Evolutionary conservation across 2,888 invertebrate genomes (phyloP).

Genomic region (Nomada ferruginata): DNA sequence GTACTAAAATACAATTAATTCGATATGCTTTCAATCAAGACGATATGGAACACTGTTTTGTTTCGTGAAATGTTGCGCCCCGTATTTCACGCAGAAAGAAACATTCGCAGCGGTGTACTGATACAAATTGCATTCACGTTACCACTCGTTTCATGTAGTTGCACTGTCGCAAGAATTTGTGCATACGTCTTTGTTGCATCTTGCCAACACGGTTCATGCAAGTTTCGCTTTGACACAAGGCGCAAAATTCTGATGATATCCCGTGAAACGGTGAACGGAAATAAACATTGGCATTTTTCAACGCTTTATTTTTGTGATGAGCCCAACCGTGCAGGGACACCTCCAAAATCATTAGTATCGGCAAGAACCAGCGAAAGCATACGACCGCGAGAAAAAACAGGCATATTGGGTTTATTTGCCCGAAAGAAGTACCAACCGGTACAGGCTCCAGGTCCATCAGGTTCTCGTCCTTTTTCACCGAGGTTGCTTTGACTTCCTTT

Average conservation of each 20-base stretch:
- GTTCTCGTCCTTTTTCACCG: slow-evolving; percentile 52
- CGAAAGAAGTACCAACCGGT: slow-evolving; percentile 75
- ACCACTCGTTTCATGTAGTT: slow-evolving; percentile 81
- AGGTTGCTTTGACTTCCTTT: slow-evolving; percentile 73
- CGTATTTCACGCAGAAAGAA: slow-evolving; percentile 7
- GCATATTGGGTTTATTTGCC: slow-evolving; percentile 79
- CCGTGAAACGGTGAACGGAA: slow-evolving; percentile 90
- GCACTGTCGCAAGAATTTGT: slow-evolving; percentile 78
- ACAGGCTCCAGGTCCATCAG: slow-evolving; percentile 71
- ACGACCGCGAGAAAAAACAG: slow-evolving; percentile 77
- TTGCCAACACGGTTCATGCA: slow-evolving; percentile 88
- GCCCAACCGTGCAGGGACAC: slow-evolving; percentile 88
- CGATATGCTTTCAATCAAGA: not conserved
- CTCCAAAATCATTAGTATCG: slow-evolving; percentile 85
- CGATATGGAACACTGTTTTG: not conserved
- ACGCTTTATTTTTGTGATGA: slow-evolving; percentile 88
- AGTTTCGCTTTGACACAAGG: slow-evolving; percentile 87
- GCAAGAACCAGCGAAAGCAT: slow-evolving; percentile 82
- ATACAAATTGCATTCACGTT: slow-evolving; percentile 63
- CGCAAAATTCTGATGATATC: slow-evolving; percentile 89
- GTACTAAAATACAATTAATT: slow-evolving; percentile 32
- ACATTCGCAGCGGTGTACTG: not conserved
- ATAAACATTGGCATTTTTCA: slow-evolving; percentile 86
- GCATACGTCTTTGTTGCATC: slow-evolving; percentile 88
- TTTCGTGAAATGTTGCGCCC: not conserved